A percentile compares a stretch with the other conserved stretches of the same genome.
Conservation (phyloP, 2,888 invertebrate genomes). For the Scelioninae gen. 2 region DNA sequence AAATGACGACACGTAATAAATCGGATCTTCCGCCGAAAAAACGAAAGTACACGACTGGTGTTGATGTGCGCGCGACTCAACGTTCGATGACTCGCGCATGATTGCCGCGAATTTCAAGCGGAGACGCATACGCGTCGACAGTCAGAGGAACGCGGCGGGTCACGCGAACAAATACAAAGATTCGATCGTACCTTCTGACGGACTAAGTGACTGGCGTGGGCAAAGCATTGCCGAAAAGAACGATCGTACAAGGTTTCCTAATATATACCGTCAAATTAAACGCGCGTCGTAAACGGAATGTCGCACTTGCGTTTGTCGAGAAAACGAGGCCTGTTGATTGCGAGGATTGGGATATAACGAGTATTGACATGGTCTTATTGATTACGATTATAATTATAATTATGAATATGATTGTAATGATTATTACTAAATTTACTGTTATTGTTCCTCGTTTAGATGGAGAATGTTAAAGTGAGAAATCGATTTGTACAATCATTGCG, state of each 20-base stretch:
- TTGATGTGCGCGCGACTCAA: background rate
- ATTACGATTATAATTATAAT: slow-evolving; percentile 59
- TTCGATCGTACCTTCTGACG: slow-evolving; percentile 30
- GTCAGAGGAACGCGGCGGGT: background rate
- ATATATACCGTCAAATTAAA: slow-evolving; percentile 54
- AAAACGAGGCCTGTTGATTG: slow-evolving; percentile 55
- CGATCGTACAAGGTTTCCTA: slow-evolving; percentile 56
- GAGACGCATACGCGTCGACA: background rate
- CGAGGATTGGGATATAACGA: slow-evolving; percentile 47
- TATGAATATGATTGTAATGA: slow-evolving; percentile 71
- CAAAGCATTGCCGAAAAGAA: slow-evolving; percentile 30
- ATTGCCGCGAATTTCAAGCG: background rate
- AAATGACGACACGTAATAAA: slow-evolving; percentile 17
- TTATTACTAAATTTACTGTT: slow-evolving; percentile 72
- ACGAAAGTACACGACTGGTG: background rate
- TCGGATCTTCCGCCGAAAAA: slow-evolving; percentile 7
- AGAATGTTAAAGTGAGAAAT: slow-evolving; percentile 73
- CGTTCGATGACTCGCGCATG: background rate
- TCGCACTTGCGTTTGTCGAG: slow-evolving; percentile 52
- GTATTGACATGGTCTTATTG: slow-evolving; percentile 56
- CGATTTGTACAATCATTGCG: slow-evolving; percentile 76
- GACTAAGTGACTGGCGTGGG: slow-evolving; percentile 24
- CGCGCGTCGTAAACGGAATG: slow-evolving; percentile 49
- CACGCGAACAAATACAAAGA: slow-evolving; percentile 28
- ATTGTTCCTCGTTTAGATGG: slow-evolving; percentile 74